phyloP scores from a whole-genome alignment of 2,888 invertebrate genomes.

The Caenorhabditis sinica region DNA sequence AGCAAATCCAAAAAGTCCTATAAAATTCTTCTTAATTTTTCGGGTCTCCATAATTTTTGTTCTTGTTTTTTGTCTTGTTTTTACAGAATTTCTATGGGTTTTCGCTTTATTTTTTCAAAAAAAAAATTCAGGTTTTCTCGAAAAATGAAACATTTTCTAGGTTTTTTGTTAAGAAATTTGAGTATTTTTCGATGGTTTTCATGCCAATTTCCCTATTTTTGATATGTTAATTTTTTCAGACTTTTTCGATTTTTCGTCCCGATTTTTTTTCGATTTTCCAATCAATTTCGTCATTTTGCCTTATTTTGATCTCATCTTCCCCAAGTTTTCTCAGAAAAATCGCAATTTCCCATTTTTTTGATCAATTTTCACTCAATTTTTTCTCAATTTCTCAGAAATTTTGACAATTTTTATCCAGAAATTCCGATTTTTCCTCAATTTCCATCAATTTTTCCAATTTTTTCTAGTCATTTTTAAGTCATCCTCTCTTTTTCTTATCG shows the following conservation, averaged over 20 bases:
- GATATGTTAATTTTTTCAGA: neutral
- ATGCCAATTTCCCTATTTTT: neutral
- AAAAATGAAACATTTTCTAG: slow-evolving; percentile 38
- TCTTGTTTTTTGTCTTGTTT: neutral
- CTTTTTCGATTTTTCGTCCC: neutral
- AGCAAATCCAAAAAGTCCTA: slow-evolving; percentile 49
- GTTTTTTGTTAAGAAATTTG: neutral
- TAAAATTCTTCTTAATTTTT: slow-evolving; percentile 19
- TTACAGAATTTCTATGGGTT: slow-evolving; percentile 38
- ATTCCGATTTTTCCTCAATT: neutral
- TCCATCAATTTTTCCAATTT: neutral
- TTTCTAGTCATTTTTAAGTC: neutral
- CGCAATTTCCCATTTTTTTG: neutral
- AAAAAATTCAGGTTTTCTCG: neutral
- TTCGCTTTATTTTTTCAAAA: slow-evolving; percentile 21
- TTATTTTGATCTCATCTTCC: neutral
- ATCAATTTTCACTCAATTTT: neutral
- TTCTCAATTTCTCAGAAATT: neutral
- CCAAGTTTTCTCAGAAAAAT: neutral
- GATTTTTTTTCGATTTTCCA: no score
- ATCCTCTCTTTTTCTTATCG: neutral
- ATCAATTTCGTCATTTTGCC: no score
- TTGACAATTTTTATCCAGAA: neutral
- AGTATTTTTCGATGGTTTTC: neutral
- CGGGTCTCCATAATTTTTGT: slow-evolving; percentile 9